Evolutionary conservation across 2,797 vertebrate genomes (phyloP).

Genomic region (Malurus leucopterus): DNA sequence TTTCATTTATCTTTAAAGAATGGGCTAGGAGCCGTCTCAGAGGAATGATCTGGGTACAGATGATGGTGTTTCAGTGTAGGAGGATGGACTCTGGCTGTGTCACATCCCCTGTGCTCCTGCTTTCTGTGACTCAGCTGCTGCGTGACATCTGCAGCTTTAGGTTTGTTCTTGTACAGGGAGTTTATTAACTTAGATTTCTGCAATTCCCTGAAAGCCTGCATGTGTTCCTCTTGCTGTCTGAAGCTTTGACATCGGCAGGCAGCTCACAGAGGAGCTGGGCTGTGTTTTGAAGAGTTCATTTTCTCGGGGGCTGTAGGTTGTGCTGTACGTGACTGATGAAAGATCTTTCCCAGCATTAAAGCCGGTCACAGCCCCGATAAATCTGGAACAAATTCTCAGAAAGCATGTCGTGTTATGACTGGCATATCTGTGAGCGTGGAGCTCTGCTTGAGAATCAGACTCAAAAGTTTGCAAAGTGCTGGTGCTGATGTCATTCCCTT

Average conservation of each 20-base stretch:
- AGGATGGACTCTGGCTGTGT: neutral
- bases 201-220: neutral
- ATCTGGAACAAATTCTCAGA: constrained; percentile 64
- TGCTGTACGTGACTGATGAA: constrained; percentile 39
- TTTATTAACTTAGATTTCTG: neutral
- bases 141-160: neutral
- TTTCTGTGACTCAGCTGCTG: neutral
- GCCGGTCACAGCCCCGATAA: constrained; percentile 35
- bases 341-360: constrained; percentile 17
- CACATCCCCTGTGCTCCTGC: neutral
- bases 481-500: constrained; percentile 73
- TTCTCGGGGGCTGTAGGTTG: neutral
- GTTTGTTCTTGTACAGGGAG: neutral
- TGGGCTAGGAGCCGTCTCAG: rapidly evolving
- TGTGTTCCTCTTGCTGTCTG: neutral
- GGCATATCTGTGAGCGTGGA: constrained; percentile 60
- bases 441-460: constrained; percentile 72
- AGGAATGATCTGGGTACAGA: neutral
- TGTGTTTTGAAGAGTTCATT: neutral
- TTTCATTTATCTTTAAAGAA: neutral
- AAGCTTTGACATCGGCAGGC: neutral
- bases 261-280: neutral
- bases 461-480: constrained; percentile 63
- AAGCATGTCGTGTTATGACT: constrained; percentile 50
- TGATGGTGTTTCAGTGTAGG: neutral